Evolutionary conservation across 2,797 vertebrate species (phyloP).

Genomic region (Crax fasciolata): DNA sequence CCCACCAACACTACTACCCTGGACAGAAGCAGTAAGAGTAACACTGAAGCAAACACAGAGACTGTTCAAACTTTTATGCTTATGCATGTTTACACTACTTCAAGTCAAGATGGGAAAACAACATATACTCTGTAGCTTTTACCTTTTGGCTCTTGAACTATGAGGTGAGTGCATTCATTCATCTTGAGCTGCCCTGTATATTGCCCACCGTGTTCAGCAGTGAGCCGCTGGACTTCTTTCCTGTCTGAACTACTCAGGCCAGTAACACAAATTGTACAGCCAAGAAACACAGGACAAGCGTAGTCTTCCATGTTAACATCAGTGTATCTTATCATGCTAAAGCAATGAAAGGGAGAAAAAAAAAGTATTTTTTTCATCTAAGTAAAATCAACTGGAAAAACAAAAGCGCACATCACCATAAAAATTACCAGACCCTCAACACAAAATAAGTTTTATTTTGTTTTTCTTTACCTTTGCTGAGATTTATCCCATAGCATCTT

Average conservation of each 20-base stretch:
- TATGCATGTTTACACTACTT: not conserved
- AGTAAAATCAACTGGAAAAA: not conserved
- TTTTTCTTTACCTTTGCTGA: conserved; percentile 87
- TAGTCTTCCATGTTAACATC: conserved; percentile 89
- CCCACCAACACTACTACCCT: not conserved
- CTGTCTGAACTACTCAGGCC: conserved; percentile 91
- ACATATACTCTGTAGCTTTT: not conserved
- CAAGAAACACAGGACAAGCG: conserved; percentile 91
- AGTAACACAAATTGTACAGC: conserved; percentile 94
- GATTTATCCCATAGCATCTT: conserved; percentile 93
- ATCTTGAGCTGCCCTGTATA: conserved; percentile 97
- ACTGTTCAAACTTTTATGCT: not conserved
- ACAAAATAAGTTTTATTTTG: not conserved
- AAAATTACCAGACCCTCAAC: not conserved
- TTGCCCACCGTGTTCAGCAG: conserved; percentile 89
- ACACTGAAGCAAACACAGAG: not conserved
- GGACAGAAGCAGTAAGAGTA: not conserved
- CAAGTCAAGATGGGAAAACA: not conserved
- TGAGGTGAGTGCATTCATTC: conserved; percentile 98
- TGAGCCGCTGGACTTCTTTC: conserved; percentile 91
- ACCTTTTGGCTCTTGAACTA: conserved; percentile 96
- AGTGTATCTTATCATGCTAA: conserved; percentile 89
- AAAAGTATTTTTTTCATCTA: not conserved
- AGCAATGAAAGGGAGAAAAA: not conserved
- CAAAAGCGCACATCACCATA: not conserved